Evolutionary conservation across 1,140 invertebrate species (phyloP), one percentile per base, ranked within the genome.

Genomic region (Drosophila punjabiensis): DNA sequence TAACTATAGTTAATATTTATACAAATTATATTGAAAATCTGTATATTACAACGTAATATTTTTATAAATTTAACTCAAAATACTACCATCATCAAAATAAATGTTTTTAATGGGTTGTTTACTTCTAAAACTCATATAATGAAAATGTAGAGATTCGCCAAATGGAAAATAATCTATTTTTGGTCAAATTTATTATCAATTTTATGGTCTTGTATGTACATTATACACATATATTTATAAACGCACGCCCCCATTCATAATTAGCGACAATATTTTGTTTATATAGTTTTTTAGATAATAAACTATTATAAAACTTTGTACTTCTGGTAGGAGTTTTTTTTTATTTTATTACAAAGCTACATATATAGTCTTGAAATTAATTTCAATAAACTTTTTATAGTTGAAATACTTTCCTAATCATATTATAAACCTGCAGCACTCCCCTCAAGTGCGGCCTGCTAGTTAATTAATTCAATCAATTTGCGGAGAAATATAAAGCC

Each of bases 391-490:
- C 14, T 14, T 7, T 16, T 10, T 43, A 18, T 18, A 11, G n/a
- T 11, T 11, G 8, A 11, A 18, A 4, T 43, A 18, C 47, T 1
- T 20, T 53, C 61, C 11, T 55, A 55, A 75, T 75, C 67, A 30
- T 35, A 16, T 35, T 41, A 52, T 53, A 56, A 5, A 30, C 32
- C 24, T 37, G 32, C 43, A 56, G n/a, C n/a, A n/a, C 59, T 41
- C 33, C 11, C 28, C 18, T 71, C 33, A 76, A 70, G 37, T 43
- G 33, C 30, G 5, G 4, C 39, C 14, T 47, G 13, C 56, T 47
- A 28, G 9, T 13, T n/a, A 30, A 32, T 14, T 65, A 59, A 20
- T 35, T 43, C 45, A 70, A 63, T 63, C 53, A 47, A 37, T 43
- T 39, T 32, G 35, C 45, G 20, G 0, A 10, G 4, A 53, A 41